Base-by-base conservation (phyloP, 2,888 invertebrate genomes). In the Cataglyphis altisquamis region DNA sequence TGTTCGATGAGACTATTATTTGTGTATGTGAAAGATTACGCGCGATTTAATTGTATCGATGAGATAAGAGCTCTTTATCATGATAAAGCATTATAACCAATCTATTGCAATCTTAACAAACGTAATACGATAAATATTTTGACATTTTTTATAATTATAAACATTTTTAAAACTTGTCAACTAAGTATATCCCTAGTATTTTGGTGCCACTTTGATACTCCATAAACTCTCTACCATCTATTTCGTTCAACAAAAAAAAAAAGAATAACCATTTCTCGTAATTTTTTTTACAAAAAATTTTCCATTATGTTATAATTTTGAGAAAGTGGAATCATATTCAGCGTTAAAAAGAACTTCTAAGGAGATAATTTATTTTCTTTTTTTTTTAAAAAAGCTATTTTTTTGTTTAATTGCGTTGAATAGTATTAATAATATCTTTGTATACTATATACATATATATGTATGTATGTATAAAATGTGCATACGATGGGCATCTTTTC, bases 381-480 rank as follows among this genome's bases (percentile, higher is more conserved):
- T 12, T 41, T 41, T 12, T 12, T 41, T 0, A 41, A 41, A 12
- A 41, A 41, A 15, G 41, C 4, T 12, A 41, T 41, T 41, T 52
- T 41, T 52, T 52, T 18, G 0, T n/a, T 52, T 1, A 52, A 52
- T n/a, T 52, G 15, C n/a, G n/a, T 52, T 25, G 1, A 67, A 67
- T 67, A 48, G 25, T 29, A 67, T 45, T 48, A 32, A 68, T 29
- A 6, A 68, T 9, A 67, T n/a, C n/a, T 62, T 6, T n/a, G 52
- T 32, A 29, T 12, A 9, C 8, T 18, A 29, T 39, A 12, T 21
- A 41, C 21, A 21, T 41, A 21, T 25, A 39, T n/a, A 18, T 25
- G 25, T 25, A 41, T 39, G 12, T 41, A 21, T 6, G 25, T 25
- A 39, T n/a, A 18, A 15, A 41, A 45, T 52, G 2, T 48, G 48